phyloP scores from a whole-genome alignment of 2,888 invertebrate species.

The Netelia virgata region DNA sequence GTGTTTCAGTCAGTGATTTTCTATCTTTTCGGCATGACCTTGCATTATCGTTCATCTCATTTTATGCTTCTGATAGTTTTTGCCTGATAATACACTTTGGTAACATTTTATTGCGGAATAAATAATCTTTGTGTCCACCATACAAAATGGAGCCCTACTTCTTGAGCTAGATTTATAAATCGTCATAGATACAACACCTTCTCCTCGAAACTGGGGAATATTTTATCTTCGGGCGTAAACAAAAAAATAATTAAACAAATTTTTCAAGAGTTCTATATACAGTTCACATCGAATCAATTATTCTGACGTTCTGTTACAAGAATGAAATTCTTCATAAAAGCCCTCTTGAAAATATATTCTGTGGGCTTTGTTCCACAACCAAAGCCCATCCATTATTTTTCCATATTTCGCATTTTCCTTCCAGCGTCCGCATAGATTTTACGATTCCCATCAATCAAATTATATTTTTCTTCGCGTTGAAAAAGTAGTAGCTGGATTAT shows the following conservation, averaged over 20 bases:
- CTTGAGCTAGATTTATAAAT: no score
- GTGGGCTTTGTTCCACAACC: neutral
- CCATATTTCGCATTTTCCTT: neutral
- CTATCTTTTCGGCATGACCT: slow-evolving; percentile 35
- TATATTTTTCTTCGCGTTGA: neutral
- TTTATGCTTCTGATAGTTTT: slow-evolving; percentile 29
- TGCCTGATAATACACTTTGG: slow-evolving; percentile 30
- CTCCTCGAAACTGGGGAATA: no score
- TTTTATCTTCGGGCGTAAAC: no score
- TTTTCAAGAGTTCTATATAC: no score
- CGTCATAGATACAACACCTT: no score
- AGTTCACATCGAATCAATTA: no score
- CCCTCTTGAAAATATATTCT: neutral
- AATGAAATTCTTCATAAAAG: no score
- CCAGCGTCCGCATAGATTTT: neutral
- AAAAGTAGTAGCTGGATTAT: neutral
- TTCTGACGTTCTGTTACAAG: no score
- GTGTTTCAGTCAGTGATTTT: slow-evolving; percentile 46
- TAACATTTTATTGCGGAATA: slow-evolving; percentile 16
- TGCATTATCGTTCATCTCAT: slow-evolving; percentile 23
- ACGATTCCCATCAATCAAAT: slow-evolving; percentile 16
- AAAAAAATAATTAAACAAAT: no score
- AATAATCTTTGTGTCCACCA: neutral
- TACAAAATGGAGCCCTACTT: no score
- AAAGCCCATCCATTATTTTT: neutral